Conservation (phyloP, 2,113 vertebrate genomes). For the human (Homo sapiens) region GRCh38 chr2:177275001-177275500, state of each 20-base stretch:
- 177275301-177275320: slow-evolving; percentile 45
- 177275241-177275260: neutral
- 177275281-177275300: neutral
- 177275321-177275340: slow-evolving; percentile 28
- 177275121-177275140: neutral
- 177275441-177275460: neutral
- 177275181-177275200: neutral
- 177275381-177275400: slow-evolving; percentile 38
- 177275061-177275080: neutral
- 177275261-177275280: neutral
- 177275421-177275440: neutral
- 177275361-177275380: neutral
- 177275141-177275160: neutral
- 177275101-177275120: neutral
- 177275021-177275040: slow-evolving; percentile 9
- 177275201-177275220: neutral
- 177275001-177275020: neutral
- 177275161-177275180: neutral
- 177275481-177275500: neutral
- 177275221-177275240: neutral
- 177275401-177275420: slow-evolving; percentile 21
- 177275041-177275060: neutral
- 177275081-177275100: neutral
- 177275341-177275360: neutral
- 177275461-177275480: neutral